phyloP scores from a whole-genome alignment of 2,113 vertebrate genomes.

The Lepus americanus region DNA sequence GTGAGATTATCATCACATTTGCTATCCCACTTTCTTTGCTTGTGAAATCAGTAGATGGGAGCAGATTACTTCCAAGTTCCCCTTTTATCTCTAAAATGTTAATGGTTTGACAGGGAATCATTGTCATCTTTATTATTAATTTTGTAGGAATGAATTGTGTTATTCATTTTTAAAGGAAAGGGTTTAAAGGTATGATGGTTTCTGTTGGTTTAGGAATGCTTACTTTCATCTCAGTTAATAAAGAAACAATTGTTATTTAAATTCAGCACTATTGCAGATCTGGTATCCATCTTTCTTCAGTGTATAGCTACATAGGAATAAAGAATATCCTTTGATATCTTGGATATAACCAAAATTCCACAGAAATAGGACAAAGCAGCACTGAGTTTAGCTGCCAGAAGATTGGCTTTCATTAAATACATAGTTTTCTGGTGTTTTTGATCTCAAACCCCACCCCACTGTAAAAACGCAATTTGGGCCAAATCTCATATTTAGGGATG shows the following conservation, averaged over 20 bases:
- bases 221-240: constrained; percentile 54
- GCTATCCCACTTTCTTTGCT: background rate
- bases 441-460: constrained; percentile 83
- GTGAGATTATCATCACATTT: background rate
- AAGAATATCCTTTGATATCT: constrained; percentile 79
- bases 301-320: constrained; percentile 65
- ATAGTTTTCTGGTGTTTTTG: constrained; percentile 85
- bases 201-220: background rate
- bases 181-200: constrained; percentile 24
- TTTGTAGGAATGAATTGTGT: background rate
- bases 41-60: background rate
- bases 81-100: constrained; percentile 41
- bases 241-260: constrained; percentile 41
- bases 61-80: background rate
- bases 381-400: constrained; percentile 82
- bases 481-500: constrained; percentile 83
- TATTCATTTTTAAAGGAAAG: constrained; percentile 31
- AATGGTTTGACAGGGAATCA: constrained; percentile 2
- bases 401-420: constrained; percentile 83
- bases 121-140: background rate
- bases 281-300: constrained; percentile 57
- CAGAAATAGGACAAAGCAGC: constrained; percentile 79
- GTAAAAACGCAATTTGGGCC: constrained; percentile 79
- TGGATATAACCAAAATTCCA: constrained; percentile 83
- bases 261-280: constrained; percentile 57